phyloP scores from a whole-genome alignment of 2,113 vertebrate species.

The Neogobius melanostomus region DNA sequence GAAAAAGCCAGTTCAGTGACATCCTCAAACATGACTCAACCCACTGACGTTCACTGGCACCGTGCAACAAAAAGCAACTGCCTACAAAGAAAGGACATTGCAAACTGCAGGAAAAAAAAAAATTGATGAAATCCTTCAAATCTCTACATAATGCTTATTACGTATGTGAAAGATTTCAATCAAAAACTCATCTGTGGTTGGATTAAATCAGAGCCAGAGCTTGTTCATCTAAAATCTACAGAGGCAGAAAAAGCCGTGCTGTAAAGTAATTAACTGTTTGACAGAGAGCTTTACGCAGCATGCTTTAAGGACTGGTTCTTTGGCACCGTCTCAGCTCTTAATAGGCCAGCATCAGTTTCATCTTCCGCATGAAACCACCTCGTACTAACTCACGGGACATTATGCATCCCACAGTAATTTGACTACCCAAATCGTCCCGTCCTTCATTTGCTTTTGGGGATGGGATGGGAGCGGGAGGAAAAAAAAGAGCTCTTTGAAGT shows the following conservation, averaged over 20 bases:
- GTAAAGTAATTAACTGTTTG: conserved; percentile 22
- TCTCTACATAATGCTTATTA: neutral
- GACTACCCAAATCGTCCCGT: conserved; percentile 31
- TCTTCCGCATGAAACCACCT: neutral
- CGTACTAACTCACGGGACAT: neutral
- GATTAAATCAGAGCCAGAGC: conserved; percentile 21
- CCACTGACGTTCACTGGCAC: too few species aligned
- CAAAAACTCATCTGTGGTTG: conserved; percentile 17
- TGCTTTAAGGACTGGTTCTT: conserved; percentile 1
- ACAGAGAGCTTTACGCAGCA: conserved; percentile 14
- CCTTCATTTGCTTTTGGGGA: conserved; percentile 44
- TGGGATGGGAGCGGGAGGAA: conserved; percentile 11
- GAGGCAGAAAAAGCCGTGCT: conserved; percentile 5
- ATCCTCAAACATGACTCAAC: too few species aligned
- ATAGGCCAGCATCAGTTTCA: conserved; percentile 19
- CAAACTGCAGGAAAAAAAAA: neutral
- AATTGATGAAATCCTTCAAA: neutral
- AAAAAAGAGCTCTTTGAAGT: conserved; percentile 50
- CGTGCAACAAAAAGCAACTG: too few species aligned
- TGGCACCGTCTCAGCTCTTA: neutral
- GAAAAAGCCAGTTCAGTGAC: too few species aligned
- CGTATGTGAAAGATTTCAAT: neutral
- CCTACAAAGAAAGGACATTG: neutral
- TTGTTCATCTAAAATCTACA: conserved; percentile 20
- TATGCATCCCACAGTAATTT: conserved; percentile 36